A percentile compares a stretch with the other conserved stretches of the same genome.
These are phyloP conservation scores for Lepus timidus DNA, from an alignment of 2,113 vertebrate species.

Conservation along the genomic window DNA sequence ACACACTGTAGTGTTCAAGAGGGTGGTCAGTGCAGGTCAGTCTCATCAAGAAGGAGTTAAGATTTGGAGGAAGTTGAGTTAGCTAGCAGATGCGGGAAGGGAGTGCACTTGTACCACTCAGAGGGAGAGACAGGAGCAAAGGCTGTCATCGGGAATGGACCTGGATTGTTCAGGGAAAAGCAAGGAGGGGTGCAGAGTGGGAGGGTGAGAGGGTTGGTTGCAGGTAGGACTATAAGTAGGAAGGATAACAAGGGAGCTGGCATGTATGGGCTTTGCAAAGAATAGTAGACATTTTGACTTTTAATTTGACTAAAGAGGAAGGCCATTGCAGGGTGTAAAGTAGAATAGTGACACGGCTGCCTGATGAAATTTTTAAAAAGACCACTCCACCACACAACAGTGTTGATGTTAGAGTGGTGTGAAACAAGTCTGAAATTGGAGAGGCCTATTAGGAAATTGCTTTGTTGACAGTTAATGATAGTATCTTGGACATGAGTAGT, in stretches of 20 bases:
- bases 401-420: not conserved
- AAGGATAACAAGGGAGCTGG: not conserved
- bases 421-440: not conserved
- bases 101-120: not conserved
- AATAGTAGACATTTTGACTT: not conserved
- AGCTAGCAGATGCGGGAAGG: not conserved
- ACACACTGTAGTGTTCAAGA: not conserved
- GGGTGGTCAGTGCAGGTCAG: not conserved
- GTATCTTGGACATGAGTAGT: not conserved
- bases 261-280: not conserved
- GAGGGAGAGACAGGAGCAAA: not conserved
- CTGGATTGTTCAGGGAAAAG: not conserved
- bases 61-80: not conserved
- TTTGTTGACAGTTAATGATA: not conserved
- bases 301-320: not conserved
- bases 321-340: not conserved
- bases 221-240: not conserved
- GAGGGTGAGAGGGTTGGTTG: rapidly evolving
- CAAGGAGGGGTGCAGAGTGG: not conserved
- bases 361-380: conserved; percentile 10
- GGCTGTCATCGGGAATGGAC: not conserved
- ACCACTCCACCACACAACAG: too few relatives aligned
- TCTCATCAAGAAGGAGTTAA: not conserved
- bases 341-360: not conserved
- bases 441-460: too few relatives aligned